These are phyloP conservation scores for Rapana venosa DNA, from an alignment of 2,888 invertebrate species.

Conservation along the genomic window DNA sequence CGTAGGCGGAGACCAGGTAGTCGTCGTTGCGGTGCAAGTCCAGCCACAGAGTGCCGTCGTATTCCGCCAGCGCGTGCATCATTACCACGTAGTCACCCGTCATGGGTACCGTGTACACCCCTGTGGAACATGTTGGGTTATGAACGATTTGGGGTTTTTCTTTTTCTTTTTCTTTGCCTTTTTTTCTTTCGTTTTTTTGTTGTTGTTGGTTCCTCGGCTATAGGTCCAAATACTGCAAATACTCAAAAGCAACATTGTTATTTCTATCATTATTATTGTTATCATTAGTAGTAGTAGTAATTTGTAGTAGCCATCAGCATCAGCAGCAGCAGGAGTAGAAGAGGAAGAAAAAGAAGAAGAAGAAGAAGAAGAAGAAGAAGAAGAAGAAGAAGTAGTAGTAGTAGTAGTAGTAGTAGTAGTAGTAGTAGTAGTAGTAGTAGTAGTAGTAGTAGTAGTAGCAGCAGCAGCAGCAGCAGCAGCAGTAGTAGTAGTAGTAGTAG, in stretches of 20 bases:
- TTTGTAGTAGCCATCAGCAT: neutral
- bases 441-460: neutral
- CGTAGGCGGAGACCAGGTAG: constrained; percentile 60
- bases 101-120: constrained; percentile 55
- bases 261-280: no score
- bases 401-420: neutral
- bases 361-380: no score
- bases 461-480: no score
- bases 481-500: no score
- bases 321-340: neutral
- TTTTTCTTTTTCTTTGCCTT: no score
- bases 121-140: constrained; percentile 34
- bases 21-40: constrained; percentile 58
- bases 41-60: constrained; percentile 53
- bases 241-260: no score
- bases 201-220: no score
- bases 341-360: neutral
- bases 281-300: neutral
- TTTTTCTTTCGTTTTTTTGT: no score
- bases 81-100: constrained; percentile 58
- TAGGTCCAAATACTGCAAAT: no score
- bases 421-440: neutral
- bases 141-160: no score
- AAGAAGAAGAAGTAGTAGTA: no score
- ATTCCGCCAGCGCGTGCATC: constrained; percentile 55